phyloP scores from a whole-genome alignment of 1,140 invertebrate species.

The Nymphalis io region DNA sequence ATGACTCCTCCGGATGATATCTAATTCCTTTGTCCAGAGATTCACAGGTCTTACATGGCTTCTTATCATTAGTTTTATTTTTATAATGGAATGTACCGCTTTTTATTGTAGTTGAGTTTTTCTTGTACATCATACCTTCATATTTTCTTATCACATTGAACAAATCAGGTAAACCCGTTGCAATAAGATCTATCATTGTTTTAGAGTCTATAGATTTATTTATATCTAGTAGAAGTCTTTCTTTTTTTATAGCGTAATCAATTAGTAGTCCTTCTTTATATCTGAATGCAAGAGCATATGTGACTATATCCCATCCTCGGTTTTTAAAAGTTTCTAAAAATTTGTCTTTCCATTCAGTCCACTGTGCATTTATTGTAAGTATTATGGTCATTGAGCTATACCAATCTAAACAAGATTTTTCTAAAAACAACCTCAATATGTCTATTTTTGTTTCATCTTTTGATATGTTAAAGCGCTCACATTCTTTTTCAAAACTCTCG shows the following conservation, averaged over 20 bases:
- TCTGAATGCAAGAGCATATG: slow-evolving; percentile 19
- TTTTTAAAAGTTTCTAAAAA: slow-evolving; percentile 26
- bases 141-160: slow-evolving; percentile 15
- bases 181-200: slow-evolving; percentile 19
- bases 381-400: slow-evolving; percentile 12
- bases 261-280: slow-evolving; percentile 23
- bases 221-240: slow-evolving; percentile 25
- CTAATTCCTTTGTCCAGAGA: slow-evolving; percentile 23
- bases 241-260: slow-evolving; percentile 29
- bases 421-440: slow-evolving; percentile 9
- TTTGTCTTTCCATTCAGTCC: slow-evolving; percentile 10
- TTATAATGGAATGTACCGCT: neutral
- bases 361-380: slow-evolving; percentile 17
- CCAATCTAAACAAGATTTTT: slow-evolving; percentile 13
- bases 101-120: too few relatives aligned
- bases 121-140: too few relatives aligned
- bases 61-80: slow-evolving; percentile 4
- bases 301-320: slow-evolving; percentile 17
- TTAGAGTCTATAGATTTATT: slow-evolving; percentile 26
- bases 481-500: slow-evolving; percentile 23
- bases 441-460: slow-evolving; percentile 7
- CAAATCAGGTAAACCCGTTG: slow-evolving; percentile 15
- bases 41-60: slow-evolving; percentile 27
- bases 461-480: too few relatives aligned
- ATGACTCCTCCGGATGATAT: slow-evolving; percentile 15